Base-by-base conservation (phyloP, 2,797 vertebrate species). In the Molossus molossus region DNA sequence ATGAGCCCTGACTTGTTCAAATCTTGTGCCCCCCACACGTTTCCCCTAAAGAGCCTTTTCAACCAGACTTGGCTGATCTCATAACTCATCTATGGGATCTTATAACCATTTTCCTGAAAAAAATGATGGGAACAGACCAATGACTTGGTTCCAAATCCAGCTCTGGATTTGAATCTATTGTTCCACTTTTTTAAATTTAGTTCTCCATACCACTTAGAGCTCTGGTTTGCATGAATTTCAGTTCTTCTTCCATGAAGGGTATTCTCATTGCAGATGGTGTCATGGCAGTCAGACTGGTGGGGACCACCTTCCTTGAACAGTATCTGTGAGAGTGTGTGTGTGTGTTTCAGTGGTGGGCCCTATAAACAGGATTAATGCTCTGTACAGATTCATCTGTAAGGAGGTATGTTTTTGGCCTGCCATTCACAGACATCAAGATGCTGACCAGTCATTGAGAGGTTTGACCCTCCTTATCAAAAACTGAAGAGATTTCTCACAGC, bases 31-130 rank as follows among this genome's bases (percentile, higher is more conserved):
- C 29, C n/a, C 21, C 8, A 53, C n/a, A 21, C 11, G n/a, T 57
- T 77, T 83, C 64, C 86, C 87, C 53, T 50, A 21, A 72, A 85
- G n/a, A 92, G 27, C 13, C 69, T 90, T 92, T 94, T 88, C 79
- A 40, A 12, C 5, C 25, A 95, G 37, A 75, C 58, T 67, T 77
- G 50, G 37, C n/a, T 75, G 29, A 37, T 87, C 77, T 62, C n/a
- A 1, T 60, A 82, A 95, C 9, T 96, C 92, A 64, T 45, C 57
- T 33, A 1, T 76, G 33, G 45, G 91, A 73, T 4, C 70, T 65
- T 76, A 23, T 40, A 94, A 13, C 60, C 33, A 5, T 77, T 92
- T 94, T 87, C 80, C 55, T n/a, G 10, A 62, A 96, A 55, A 55
- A 25, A 77, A 90, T 33, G 40, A 23, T 67, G n/a, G 29, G 17